These are phyloP conservation scores for Gortyna flavago DNA, from an alignment of 2,888 invertebrate species.

Conservation along the genomic window DNA sequence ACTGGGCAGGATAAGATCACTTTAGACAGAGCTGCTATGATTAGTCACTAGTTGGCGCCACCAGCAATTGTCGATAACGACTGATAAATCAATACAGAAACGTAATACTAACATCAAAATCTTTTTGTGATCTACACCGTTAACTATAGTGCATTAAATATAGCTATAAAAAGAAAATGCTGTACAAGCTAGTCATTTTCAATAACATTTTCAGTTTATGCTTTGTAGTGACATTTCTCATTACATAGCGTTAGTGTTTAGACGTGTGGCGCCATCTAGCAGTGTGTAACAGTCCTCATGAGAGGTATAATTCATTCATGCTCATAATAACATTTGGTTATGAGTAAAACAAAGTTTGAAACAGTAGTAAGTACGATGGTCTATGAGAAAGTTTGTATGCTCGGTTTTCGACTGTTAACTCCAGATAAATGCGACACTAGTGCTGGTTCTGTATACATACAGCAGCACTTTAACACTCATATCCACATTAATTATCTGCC, in stretches of 20 bases:
- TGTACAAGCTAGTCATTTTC: background rate
- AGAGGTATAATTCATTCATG: constrained; percentile 15
- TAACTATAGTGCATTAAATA: background rate
- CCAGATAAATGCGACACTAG: background rate
- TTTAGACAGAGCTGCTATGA: background rate
- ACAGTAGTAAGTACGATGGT: constrained; percentile 20
- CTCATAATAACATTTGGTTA: constrained; percentile 45
- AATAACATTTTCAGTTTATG: background rate
- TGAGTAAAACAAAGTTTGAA: constrained; percentile 36
- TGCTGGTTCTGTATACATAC: background rate
- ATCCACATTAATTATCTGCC: background rate
- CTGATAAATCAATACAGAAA: constrained; percentile 1
- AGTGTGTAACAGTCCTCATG: background rate
- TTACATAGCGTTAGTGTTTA: too few relatives aligned
- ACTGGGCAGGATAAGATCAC: constrained; percentile 67
- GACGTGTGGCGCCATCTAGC: constrained; percentile 43
- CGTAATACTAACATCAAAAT: background rate
- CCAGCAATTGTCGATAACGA: background rate
- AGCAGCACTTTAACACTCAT: background rate
- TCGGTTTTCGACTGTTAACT: background rate
- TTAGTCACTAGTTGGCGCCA: constrained; percentile 40
- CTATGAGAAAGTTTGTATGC: background rate
- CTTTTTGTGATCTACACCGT: too few relatives aligned
- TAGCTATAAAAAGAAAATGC: background rate
- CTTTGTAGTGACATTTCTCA: background rate